phyloP scores from a whole-genome alignment of 2,888 invertebrate species.

The Drosophila sordidapex region DNA sequence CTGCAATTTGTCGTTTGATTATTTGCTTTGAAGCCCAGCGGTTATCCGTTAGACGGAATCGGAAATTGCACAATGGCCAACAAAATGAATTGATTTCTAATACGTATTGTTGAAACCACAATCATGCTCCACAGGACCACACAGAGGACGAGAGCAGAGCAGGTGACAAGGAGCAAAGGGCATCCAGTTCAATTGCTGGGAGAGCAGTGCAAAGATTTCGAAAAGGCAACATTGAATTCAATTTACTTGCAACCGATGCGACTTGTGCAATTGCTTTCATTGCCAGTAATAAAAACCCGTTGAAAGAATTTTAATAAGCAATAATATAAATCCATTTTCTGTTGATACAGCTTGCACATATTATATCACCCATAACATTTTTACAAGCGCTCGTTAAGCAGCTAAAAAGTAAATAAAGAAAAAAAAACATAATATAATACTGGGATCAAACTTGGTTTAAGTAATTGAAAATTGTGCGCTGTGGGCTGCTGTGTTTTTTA shows the following conservation, averaged over 20 bases:
- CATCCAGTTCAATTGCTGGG: constrained; percentile 18
- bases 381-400: constrained; percentile 46
- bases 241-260: constrained; percentile 54
- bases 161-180: constrained; percentile 6
- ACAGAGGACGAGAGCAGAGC: constrained; percentile 9
- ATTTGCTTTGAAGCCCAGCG: constrained; percentile 44
- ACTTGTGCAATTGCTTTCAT: constrained; percentile 26
- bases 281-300: constrained; percentile 20
- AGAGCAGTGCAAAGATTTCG: not conserved
- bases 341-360: constrained; percentile 13
- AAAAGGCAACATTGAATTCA: constrained; percentile 50
- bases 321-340: constrained; percentile 42
- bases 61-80: constrained; percentile 74
- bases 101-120: constrained; percentile 47
- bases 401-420: constrained; percentile 4
- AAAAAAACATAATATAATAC: not conserved
- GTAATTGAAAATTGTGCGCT: constrained; percentile 59
- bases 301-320: constrained; percentile 60
- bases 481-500: constrained; percentile 55
- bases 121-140: not conserved
- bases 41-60: constrained; percentile 45
- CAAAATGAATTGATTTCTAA: constrained; percentile 77
- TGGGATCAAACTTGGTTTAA: constrained; percentile 29
- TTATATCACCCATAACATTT: constrained; percentile 58
- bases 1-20: constrained; percentile 72